These are phyloP conservation scores for Brachionus sp. DNA, from an alignment of 1,140 invertebrate genomes.

Conservation along the genomic window DNA sequence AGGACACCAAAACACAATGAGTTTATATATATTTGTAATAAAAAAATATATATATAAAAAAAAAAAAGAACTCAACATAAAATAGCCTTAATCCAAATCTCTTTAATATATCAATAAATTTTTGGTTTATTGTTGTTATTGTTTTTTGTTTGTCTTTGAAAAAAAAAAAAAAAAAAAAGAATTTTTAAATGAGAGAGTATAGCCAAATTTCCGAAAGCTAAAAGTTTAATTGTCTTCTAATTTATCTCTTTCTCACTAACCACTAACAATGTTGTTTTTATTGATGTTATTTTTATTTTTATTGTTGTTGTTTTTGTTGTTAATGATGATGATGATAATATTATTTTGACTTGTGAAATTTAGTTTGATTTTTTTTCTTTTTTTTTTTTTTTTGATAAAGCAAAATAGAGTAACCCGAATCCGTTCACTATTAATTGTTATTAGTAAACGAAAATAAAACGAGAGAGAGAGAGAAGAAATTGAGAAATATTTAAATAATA, in stretches of 20 bases:
- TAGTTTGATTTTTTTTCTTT: too few relatives aligned
- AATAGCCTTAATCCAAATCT: slow-evolving; percentile 28
- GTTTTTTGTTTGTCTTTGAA: not conserved
- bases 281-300: too few relatives aligned
- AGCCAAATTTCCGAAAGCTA: not conserved
- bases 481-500: not conserved
- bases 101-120: not conserved
- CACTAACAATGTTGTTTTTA: not conserved
- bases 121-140: not conserved
- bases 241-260: not conserved
- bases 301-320: too few relatives aligned
- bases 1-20: not conserved
- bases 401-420: not conserved
- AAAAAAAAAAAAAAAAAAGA: not conserved
- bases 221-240: not conserved
- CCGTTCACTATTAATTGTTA: too few relatives aligned
- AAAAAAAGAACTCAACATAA: not conserved
- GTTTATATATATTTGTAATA: not conserved
- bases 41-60: not conserved
- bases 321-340: too few relatives aligned
- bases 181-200: not conserved
- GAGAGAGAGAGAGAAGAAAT: not conserved
- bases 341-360: not conserved
- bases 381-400: not conserved
- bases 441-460: not conserved